Percentiles rank a stretch among this genome's conserved stretches.
Conservation (phyloP, 2,113 vertebrate genomes). For the Chaetodon trifascialis region DNA sequence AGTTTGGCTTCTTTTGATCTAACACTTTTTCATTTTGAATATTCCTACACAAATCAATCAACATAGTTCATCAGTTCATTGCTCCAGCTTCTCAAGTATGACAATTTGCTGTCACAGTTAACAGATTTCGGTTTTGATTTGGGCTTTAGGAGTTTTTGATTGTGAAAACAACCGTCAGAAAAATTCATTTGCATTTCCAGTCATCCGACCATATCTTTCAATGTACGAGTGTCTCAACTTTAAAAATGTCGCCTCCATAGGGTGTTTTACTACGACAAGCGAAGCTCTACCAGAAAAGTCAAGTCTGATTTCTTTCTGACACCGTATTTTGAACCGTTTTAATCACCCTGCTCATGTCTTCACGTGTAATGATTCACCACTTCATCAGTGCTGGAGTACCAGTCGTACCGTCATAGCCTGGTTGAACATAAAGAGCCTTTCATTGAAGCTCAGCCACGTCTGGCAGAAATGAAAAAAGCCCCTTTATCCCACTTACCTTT, state of each 20-base stretch:
- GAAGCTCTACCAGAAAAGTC: background rate
- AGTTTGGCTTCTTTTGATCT: too few species aligned
- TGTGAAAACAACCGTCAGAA: too few species aligned
- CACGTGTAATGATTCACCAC: background rate
- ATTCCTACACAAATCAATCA: too few species aligned
- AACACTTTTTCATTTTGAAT: too few species aligned
- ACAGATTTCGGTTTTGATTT: too few species aligned
- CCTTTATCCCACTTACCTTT: slow-evolving; percentile 1
- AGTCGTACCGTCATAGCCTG: slow-evolving; percentile 52
- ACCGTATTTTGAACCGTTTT: background rate
- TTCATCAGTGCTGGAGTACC: background rate
- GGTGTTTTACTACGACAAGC: background rate
- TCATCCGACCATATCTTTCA: background rate
- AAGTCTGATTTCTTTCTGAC: background rate
- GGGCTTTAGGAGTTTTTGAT: too few species aligned
- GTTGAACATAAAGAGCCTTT: slow-evolving; percentile 59
- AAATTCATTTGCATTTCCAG: background rate
- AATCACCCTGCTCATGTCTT: background rate
- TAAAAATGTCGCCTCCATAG: too few species aligned
- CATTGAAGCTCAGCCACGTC: slow-evolving; percentile 59
- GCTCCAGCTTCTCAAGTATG: too few species aligned
- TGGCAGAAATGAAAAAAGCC: slow-evolving; percentile 9
- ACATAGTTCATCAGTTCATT: too few species aligned
- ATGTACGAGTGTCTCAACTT: background rate
- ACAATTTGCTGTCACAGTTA: too few species aligned